Evolutionary conservation across 2,797 vertebrate species (phyloP), one percentile per base, ranked within the genome.

Genomic region (Bryconaethiops microstoma): DNA sequence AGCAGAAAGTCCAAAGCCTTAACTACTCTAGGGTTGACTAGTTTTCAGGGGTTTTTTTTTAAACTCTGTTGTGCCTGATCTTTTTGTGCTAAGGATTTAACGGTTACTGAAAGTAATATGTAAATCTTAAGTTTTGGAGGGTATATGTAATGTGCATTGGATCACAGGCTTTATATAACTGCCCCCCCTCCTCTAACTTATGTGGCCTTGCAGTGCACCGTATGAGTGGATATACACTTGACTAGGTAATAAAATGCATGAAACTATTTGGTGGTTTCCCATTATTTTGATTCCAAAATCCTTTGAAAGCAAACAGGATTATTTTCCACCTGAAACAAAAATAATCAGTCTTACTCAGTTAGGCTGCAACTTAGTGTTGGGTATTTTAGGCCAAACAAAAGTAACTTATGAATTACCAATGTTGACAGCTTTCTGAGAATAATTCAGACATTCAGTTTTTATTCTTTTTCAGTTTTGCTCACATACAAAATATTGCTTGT

Each of bases 231-330:
- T 78, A 68, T 77, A 67, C 48, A 79, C n/a, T 74, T 73, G 50
- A 77, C 13, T 82, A 75, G 76, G 78, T 70, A 87, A 86, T 86
- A 84, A 87, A 87, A 70, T 78, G 77, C 80, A 85, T 75, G 69
- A 67, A 85, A 84, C 73, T 68, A 72, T 45, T 12, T 17, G 29
- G 25, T 74, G 45, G 54, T 55, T 78, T 77, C 21, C 21, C 17
- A 13, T 45, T 74, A 57, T 14, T 77, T 77, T 72, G 57, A 40
- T 21, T 76, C 10, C n/a, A 48, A 4, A 73, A 14, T 35, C 2
- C 2, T 35, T 35, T 35, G 2, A 4, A 23, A 64, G 13, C 5
- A n/a, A 12, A 8, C n/a, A 48, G 29, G 5, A 3, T 9, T 57
- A 13, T 52, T 52, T 52, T 35, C 13, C 13, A 0, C 0, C 9